Conservation (phyloP, 1,140 invertebrate genomes). For the Achroia grisella region DNA sequence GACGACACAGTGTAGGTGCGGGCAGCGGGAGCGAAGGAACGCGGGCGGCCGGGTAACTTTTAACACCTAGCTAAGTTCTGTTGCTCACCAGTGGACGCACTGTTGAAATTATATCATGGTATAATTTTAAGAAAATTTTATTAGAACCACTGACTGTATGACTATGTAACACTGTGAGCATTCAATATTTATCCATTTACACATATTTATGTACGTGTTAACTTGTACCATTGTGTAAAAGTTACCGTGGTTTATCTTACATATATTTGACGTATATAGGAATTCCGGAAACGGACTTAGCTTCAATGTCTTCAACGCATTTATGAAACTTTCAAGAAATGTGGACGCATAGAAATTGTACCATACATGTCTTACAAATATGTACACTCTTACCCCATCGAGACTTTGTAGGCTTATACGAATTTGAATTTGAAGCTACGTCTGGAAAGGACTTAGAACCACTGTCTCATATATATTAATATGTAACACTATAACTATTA, state of each 20-base stretch:
- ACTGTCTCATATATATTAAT: slow-evolving; percentile 16
- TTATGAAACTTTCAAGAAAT: no score
- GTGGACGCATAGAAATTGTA: no score
- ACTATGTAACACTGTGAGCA: slow-evolving; percentile 22
- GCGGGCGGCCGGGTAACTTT: no score
- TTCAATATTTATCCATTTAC: slow-evolving; percentile 20
- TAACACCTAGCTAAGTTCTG: slow-evolving; percentile 9
- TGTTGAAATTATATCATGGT: slow-evolving; percentile 27
- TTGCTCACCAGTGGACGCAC: slow-evolving; percentile 15
- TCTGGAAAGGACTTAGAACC: no score
- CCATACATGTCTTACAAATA: no score
- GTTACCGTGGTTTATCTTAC: no score
- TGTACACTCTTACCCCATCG: no score
- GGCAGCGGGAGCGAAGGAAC: neutral
- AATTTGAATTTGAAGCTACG: no score
- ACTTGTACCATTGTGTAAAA: slow-evolving; percentile 11
- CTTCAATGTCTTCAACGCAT: no score
- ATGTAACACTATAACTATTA: slow-evolving; percentile 23
- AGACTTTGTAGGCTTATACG: no score
- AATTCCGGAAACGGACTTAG: no score
- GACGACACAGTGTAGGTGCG: slow-evolving; percentile 3
- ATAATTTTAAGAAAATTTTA: slow-evolving; percentile 26
- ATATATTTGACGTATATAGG: no score
- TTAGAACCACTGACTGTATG: slow-evolving; percentile 20
- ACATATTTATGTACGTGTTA: slow-evolving; percentile 10